phyloP scores from a whole-genome alignment of 2,888 invertebrate species.

The Diaprepes abbreviatus region DNA sequence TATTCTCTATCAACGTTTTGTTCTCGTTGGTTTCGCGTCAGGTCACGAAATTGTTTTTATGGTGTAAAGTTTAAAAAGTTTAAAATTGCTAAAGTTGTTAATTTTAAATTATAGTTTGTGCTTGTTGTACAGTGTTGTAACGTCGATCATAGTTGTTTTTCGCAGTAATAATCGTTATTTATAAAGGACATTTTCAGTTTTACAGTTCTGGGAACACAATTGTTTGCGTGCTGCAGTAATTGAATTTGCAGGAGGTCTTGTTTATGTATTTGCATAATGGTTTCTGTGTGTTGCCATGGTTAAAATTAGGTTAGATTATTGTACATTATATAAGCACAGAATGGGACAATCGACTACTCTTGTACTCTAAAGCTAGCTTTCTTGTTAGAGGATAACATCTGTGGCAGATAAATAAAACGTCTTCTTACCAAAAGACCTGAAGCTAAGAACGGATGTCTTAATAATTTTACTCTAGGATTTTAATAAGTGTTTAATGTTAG shows the following conservation, averaged over 20 bases:
- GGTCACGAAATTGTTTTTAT: neutral
- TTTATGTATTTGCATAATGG: neutral
- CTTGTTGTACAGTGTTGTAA: neutral
- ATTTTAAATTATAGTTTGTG: neutral
- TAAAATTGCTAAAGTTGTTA: neutral
- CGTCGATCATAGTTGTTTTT: conserved; percentile 3
- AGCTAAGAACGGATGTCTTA: too few species aligned
- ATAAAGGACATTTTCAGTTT: conserved; percentile 10
- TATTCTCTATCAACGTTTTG: too few species aligned
- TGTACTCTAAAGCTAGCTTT: too few species aligned
- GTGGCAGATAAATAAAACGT: too few species aligned
- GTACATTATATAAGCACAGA: too few species aligned
- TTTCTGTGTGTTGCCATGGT: too few species aligned
- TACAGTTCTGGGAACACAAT: neutral
- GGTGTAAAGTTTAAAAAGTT: neutral
- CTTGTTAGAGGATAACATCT: too few species aligned
- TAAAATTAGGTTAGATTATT: too few species aligned
- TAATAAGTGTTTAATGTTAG: too few species aligned
- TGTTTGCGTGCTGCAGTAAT: conserved; percentile 2
- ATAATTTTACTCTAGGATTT: too few species aligned
- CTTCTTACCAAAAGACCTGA: too few species aligned
- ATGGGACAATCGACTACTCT: too few species aligned
- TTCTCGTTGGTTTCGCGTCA: neutral
- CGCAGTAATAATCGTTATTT: conserved; percentile 4
- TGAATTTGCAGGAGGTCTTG: neutral